These are phyloP conservation scores for Chaetophractus vellerosus DNA, from an alignment of 2,797 vertebrate genomes.

Conservation along the genomic window DNA sequence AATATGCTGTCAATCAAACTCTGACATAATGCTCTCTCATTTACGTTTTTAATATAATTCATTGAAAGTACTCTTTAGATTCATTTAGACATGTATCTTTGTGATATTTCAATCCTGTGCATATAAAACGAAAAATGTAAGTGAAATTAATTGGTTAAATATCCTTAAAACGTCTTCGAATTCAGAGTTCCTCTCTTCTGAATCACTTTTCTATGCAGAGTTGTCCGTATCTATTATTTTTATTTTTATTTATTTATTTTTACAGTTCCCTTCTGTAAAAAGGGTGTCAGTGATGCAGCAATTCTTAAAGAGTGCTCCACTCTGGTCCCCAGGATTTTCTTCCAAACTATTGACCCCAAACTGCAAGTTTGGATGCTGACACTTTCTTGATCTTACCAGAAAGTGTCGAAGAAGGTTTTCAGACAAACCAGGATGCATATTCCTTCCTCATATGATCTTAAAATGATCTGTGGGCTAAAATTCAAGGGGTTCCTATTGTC, in stretches of 20 bases:
- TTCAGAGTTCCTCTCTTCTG: background rate
- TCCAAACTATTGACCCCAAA: background rate
- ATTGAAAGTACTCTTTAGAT: slow-evolving; percentile 16
- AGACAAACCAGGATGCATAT: background rate
- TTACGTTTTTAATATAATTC: slow-evolving; percentile 61
- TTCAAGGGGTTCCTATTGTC: background rate
- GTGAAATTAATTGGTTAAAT: background rate
- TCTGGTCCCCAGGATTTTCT: slow-evolving; percentile 44
- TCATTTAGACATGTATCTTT: slow-evolving; percentile 2
- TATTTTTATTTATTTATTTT: background rate
- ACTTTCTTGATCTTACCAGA: slow-evolving; percentile 23
- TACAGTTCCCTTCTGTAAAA: background rate
- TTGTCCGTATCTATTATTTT: background rate
- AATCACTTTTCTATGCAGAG: background rate
- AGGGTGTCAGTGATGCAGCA: background rate
- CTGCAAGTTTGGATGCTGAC: slow-evolving; percentile 11
- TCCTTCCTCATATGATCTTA: background rate
- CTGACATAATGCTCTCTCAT: background rate
- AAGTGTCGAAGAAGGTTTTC: slow-evolving; percentile 34
- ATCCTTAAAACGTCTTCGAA: slow-evolving; percentile 50
- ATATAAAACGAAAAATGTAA: slow-evolving; percentile 27
- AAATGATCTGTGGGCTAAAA: background rate
- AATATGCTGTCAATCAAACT: background rate
- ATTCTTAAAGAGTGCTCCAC: background rate
- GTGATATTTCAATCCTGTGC: background rate